phyloP scores from a whole-genome alignment of 2,888 invertebrate species.

The Plagiodera versicolora region DNA sequence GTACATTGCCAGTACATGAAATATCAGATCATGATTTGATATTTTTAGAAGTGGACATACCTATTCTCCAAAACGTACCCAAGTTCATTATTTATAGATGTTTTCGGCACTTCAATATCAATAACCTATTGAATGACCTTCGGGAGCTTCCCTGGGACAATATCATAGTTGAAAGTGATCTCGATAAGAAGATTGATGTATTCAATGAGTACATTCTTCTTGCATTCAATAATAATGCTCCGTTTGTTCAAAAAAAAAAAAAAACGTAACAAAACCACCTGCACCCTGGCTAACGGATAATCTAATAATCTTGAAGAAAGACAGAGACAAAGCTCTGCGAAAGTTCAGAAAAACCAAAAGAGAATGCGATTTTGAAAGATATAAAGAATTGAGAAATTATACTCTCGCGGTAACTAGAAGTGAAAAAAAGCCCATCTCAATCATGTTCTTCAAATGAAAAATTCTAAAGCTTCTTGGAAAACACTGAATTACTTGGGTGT shows the following conservation, averaged over 20 bases:
- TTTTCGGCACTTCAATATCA: neutral
- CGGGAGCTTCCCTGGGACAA: neutral
- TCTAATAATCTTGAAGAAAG: neutral
- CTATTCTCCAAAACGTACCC: neutral
- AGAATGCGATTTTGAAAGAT: neutral
- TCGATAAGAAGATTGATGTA: neutral
- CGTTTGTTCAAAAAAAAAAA: neutral
- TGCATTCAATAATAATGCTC: slow-evolving; percentile 2
- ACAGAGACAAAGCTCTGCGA: neutral
- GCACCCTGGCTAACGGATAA: neutral
- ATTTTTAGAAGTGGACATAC: neutral
- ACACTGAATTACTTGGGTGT: neutral
- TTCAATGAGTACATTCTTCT: neutral
- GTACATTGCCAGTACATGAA: slow-evolving; percentile 9
- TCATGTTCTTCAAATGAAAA: slow-evolving; percentile 1
- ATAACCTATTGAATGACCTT: neutral
- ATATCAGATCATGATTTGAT: slow-evolving; percentile 7
- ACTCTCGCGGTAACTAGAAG: slow-evolving; percentile 1
- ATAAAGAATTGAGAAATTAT: slow-evolving; percentile 3
- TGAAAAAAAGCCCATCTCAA: slow-evolving; percentile 1
- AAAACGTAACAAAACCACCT: neutral
- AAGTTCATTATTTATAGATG: neutral
- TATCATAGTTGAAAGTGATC: neutral
- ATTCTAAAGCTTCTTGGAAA: neutral
- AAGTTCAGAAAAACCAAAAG: neutral